These are phyloP conservation scores for Elanoides forficatus DNA, from an alignment of 2,113 vertebrate genomes.

Conservation along the genomic window DNA sequence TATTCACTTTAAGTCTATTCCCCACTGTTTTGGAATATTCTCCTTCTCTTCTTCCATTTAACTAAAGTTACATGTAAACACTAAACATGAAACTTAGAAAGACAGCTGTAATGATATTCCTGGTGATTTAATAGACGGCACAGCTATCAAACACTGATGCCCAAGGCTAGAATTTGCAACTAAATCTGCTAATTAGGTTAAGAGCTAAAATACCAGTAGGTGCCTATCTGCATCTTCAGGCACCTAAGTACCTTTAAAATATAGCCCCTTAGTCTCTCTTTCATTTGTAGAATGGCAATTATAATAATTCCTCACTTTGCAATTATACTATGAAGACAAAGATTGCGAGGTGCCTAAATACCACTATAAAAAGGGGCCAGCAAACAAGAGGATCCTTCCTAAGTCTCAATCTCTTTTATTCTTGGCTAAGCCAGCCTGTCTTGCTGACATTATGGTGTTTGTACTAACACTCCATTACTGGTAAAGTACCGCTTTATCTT, in stretches of 20 bases:
- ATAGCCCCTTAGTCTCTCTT: background rate
- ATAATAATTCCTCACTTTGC: background rate
- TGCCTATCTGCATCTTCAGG: background rate
- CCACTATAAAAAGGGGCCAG: background rate
- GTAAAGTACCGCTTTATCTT: background rate
- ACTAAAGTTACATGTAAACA: background rate
- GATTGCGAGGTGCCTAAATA: background rate
- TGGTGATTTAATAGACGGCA: background rate
- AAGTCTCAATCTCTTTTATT: background rate
- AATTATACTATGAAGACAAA: background rate
- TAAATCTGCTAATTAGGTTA: slow-evolving; percentile 40
- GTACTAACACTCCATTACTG: background rate
- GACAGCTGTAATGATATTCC: background rate
- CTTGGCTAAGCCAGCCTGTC: background rate
- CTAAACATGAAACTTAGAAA: background rate
- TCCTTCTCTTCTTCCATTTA: background rate
- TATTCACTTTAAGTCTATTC: background rate
- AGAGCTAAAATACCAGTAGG: slow-evolving; percentile 17
- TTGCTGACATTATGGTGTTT: background rate
- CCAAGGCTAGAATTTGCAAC: slow-evolving; percentile 31
- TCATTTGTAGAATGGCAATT: background rate
- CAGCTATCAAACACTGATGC: slow-evolving; percentile 20
- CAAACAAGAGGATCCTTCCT: background rate
- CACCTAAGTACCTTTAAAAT: slow-evolving; percentile 5
- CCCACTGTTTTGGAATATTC: background rate